Evolutionary conservation across 2,113 vertebrate genomes (phyloP).

Genomic region (Sardina pilchardus): DNA sequence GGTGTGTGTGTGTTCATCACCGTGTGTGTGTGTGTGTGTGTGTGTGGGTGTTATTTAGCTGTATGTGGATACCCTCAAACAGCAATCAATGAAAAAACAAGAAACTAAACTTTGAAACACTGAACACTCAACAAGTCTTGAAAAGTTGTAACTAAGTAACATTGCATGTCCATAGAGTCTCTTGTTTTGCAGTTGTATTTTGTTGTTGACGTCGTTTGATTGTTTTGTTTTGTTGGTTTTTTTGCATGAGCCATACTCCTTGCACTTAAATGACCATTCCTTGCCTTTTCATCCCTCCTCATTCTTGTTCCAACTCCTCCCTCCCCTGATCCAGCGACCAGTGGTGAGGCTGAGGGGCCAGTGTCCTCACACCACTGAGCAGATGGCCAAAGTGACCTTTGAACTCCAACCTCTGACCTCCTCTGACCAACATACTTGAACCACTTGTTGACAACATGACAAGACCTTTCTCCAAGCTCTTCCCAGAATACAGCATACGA

Average conservation of each 20-base stretch:
- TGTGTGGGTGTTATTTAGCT: background rate
- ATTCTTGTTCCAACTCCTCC: background rate
- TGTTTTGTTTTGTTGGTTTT: no score
- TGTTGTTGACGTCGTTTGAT: background rate
- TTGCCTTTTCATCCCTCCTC: background rate
- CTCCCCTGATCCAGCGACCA: background rate
- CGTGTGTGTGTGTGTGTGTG: slow-evolving; percentile 33
- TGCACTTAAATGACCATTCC: background rate
- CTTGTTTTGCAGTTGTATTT: background rate
- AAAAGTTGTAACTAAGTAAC: background rate
- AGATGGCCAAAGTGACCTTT: slow-evolving; percentile 27
- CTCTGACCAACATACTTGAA: slow-evolving; percentile 50
- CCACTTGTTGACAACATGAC: slow-evolving; percentile 45
- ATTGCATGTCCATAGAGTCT: background rate
- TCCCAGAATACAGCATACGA: slow-evolving; percentile 42
- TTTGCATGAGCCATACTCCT: background rate
- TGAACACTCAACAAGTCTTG: slow-evolving; percentile 5
- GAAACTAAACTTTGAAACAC: background rate
- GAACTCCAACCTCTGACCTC: slow-evolving; percentile 35
- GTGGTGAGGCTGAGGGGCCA: background rate
- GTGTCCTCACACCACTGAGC: slow-evolving; percentile 1
- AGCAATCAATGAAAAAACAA: slow-evolving; percentile 10
- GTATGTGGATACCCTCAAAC: background rate
- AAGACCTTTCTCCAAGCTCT: slow-evolving; percentile 25
- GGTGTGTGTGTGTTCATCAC: slow-evolving; percentile 20